These are phyloP conservation scores for Siderastrea radians DNA, from an alignment of 92 coral and sea anemone genomes.

Conservation along the genomic window DNA sequence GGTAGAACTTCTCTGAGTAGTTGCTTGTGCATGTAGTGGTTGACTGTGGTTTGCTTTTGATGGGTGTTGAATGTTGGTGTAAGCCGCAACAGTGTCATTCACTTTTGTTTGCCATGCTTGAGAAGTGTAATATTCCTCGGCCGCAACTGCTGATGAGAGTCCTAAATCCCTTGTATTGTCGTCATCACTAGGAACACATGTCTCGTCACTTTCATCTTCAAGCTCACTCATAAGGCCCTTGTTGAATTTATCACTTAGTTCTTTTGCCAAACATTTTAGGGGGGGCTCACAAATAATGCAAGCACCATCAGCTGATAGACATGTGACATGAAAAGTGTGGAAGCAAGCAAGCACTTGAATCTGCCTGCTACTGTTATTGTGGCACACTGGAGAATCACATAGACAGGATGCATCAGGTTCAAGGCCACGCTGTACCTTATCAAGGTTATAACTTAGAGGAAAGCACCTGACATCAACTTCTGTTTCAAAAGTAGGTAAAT, in stretches of 20 bases:
- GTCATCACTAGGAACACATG: constrained; percentile 10
- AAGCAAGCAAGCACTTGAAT: constrained; percentile 21
- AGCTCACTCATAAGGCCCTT: constrained; percentile 4
- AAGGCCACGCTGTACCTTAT: constrained; percentile 29
- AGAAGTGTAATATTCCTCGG: constrained; percentile 28
- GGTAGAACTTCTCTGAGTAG: background rate
- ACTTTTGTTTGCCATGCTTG: constrained; percentile 3
- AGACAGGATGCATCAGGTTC: constrained; percentile 25
- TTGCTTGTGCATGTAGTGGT: background rate
- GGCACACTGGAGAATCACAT: constrained; percentile 42
- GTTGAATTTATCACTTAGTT: constrained; percentile 29
- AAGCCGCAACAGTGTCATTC: background rate
- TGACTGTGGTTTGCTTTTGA: background rate
- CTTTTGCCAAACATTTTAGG: constrained; percentile 15
- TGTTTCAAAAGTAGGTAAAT: constrained; percentile 16
- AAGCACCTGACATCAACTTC: constrained; percentile 35
- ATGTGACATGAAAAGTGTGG: constrained; percentile 12
- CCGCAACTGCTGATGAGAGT: constrained; percentile 22
- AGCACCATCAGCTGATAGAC: constrained; percentile 7
- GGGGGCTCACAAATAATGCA: constrained; percentile 29
- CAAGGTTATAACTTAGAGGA: constrained; percentile 34
- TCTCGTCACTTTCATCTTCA: constrained; percentile 21
- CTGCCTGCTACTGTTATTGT: background rate
- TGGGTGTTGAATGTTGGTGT: background rate
- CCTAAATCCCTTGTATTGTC: constrained; percentile 1